Evolutionary conservation across 1,140 invertebrate species (phyloP).

Genomic region (Ctenoplectra terminalis): DNA sequence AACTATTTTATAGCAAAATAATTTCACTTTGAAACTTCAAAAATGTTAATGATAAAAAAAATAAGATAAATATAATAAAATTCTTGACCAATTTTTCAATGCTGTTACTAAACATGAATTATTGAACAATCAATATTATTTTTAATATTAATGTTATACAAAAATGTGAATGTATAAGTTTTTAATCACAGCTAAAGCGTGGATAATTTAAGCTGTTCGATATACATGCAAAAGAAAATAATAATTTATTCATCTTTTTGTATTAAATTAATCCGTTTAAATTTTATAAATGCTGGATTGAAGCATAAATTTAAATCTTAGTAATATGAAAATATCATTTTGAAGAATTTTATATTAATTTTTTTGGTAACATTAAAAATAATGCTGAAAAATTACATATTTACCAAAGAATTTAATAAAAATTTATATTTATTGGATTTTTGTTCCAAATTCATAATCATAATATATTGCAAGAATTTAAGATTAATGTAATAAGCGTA

Average conservation of each 20-base stretch:
- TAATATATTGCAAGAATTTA: neutral
- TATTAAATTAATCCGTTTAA: neutral
- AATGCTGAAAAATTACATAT: neutral
- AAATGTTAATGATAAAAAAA: neutral
- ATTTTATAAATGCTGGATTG: neutral
- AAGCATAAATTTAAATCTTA: neutral
- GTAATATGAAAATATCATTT: too few relatives aligned
- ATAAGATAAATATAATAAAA: neutral
- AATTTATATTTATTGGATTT: neutral
- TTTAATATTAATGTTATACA: too few relatives aligned
- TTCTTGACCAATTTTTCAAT: too few relatives aligned
- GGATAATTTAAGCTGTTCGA: neutral
- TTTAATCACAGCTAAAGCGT: neutral
- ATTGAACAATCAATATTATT: too few relatives aligned
- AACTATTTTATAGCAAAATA: neutral
- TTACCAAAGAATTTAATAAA: neutral
- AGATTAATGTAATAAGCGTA: slow-evolving; percentile 27
- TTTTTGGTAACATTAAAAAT: too few relatives aligned
- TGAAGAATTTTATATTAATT: too few relatives aligned
- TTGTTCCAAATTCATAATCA: neutral
- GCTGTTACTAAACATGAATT: too few relatives aligned
- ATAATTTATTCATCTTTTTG: neutral
- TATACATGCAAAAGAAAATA: neutral
- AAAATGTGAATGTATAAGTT: too few relatives aligned
- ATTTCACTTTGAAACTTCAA: neutral